Evolutionary conservation across 2,797 vertebrate genomes (phyloP), one percentile per base, ranked within the genome.

Genomic region (Enteromius viviparus): DNA sequence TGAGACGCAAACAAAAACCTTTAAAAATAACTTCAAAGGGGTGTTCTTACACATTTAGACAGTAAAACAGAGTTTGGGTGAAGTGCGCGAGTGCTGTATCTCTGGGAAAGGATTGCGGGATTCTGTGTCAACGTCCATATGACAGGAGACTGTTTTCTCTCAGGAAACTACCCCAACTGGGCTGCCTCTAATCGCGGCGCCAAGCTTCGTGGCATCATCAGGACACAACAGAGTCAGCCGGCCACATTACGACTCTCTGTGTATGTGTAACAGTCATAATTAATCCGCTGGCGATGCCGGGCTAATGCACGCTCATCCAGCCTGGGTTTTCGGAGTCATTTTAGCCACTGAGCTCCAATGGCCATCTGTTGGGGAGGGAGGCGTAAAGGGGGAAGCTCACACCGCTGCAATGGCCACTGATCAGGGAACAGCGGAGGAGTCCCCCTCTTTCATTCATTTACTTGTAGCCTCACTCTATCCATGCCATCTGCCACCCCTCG

Each of bases 401-500:
- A 75, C 60, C 23, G 65, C 62, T 55, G 71, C 45, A n/a, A 64
- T 58, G 47, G 74, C 42, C 45, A 49, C 71, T 42, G 78, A 81
- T 69, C 78, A 75, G 76, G 65, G 72, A 87, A 87, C 79, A 85
- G 71, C 81, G 87, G 72, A 23, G 83, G 58, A 86, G 82, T 80
- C 78, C 84, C 81, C 85, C 75, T 89, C 92, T 91, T 92, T 93
- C 90, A 86, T 71, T 87, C 76, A 83, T 85, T 80, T 81, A 82
- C 75, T 83, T 65, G 19, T 78, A 74, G 78, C 77, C 76, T 84
- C 47, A 88, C 86, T 87, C 47, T 19, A 79, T 91, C 88, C 81
- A 88, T 55, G 91, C 97, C 97, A 98, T 99, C 97, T 99, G 97
- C 96, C 96, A 95, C 92, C 92, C 90, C 91, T 91, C 92, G 87